These are phyloP conservation scores for Amorpha juglandis DNA, from an alignment of 2,888 invertebrate genomes.

Conservation along the genomic window DNA sequence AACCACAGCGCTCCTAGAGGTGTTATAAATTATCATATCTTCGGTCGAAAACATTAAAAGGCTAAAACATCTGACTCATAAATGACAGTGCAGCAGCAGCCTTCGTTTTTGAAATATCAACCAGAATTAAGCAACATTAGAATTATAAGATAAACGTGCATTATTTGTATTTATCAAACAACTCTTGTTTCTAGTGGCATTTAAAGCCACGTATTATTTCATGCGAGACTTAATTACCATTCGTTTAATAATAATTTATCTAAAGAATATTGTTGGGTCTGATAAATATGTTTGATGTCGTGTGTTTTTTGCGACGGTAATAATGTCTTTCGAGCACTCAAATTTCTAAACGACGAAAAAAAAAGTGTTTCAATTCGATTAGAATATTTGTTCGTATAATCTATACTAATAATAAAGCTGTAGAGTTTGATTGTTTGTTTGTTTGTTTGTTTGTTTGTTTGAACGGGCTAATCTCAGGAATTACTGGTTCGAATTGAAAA, in stretches of 20 bases:
- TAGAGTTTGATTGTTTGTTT: too few relatives aligned
- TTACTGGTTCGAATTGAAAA: too few relatives aligned
- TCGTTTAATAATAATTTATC: not conserved
- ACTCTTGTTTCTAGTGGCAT: constrained; percentile 14
- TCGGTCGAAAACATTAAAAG: too few relatives aligned
- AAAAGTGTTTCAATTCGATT: too few relatives aligned
- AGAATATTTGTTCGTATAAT: too few relatives aligned
- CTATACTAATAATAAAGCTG: too few relatives aligned
- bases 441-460: too few relatives aligned
- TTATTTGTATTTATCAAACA: constrained; percentile 14
- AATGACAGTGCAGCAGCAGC: not conserved
- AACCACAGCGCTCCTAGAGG: too few relatives aligned
- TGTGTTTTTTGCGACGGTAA: not conserved
- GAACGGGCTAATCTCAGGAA: too few relatives aligned
- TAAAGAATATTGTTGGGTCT: not conserved
- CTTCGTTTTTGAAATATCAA: not conserved
- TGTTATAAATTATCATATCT: too few relatives aligned
- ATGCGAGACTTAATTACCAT: not conserved
- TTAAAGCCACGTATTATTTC: constrained; percentile 12
- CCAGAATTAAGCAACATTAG: not conserved
- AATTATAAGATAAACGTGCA: not conserved
- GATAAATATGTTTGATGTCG: not conserved
- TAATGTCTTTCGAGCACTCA: too few relatives aligned
- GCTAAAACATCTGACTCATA: not conserved
- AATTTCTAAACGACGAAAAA: too few relatives aligned